Base-by-base conservation (phyloP, 2,797 vertebrate species). In the Selene dorsalis region DNA sequence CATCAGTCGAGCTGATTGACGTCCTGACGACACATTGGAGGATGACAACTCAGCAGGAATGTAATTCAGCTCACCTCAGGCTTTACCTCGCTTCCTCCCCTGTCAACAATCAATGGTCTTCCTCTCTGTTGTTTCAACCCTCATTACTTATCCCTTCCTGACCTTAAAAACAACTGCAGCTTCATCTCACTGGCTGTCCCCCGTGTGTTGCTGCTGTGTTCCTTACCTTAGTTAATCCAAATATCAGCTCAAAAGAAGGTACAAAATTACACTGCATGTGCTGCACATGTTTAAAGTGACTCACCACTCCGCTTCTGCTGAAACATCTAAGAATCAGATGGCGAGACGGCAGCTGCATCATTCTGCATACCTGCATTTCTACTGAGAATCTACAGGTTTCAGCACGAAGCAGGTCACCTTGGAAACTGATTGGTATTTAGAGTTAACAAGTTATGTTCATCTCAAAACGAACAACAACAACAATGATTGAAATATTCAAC, bases 291-390 rank as follows among this genome's bases (percentile, higher is more conserved):
- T 16, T 24, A 28, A 11, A 22, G 14, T 26, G 65, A 47, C 14
- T 47, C 64, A n/a, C 18, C 9, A 52, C 43, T 28, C 57, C 70
- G 57, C 69, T 14, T 57, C 72, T 61, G 39, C 24, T 50, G 28
- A 83, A 73, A 76, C 65, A 59, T 75, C 57, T 61, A 35, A 48
- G 17, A 75, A 75, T 79, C 68, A 67, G 67, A 77, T 76, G 73
- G 80, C 1, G 24, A 70, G 72, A 78, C 45, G 55, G 73, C 63
- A 24, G 50, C 85, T 83, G 70, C 72, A 77, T 79, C 79, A 82
- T 59, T 64, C 53, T 61, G 70, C 89, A 92, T 89, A 88, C 90
- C 91, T 91, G 74, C 74, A 82, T 79, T 73, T 86, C 73, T 88
- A 71, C 81, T 87, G 74, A 55, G 0, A 52, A 79, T 87, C 61